Conservation (phyloP, 1,140 invertebrate species). For the Polypedilum vanderplanki region DNA sequence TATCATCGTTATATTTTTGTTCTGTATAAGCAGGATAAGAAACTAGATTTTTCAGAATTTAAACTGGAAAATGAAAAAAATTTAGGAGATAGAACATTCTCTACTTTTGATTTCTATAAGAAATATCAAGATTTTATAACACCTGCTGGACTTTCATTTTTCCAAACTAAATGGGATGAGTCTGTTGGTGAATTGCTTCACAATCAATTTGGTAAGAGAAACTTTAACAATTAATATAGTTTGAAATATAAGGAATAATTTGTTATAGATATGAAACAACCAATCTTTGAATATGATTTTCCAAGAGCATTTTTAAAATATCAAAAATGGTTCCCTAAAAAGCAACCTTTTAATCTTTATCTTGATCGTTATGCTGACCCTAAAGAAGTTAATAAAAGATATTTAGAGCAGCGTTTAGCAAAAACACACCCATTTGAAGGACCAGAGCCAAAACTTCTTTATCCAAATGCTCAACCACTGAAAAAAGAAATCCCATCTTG, state of each 20-base stretch:
- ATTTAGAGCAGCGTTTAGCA: slow-evolving; percentile 71
- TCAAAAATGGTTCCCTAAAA: slow-evolving; percentile 76
- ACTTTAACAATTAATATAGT: too few relatives aligned
- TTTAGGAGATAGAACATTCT: slow-evolving; percentile 70
- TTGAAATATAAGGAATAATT: neutral
- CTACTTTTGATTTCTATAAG: slow-evolving; percentile 80
- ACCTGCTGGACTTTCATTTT: slow-evolving; percentile 87
- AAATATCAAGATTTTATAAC: slow-evolving; percentile 76
- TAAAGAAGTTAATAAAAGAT: slow-evolving; percentile 80
- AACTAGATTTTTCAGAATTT: slow-evolving; percentile 56
- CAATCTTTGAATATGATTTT: slow-evolving; percentile 85
- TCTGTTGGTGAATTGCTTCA: slow-evolving; percentile 76
- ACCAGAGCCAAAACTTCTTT: slow-evolving; percentile 56
- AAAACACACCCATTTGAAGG: slow-evolving; percentile 73
- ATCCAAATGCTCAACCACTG: slow-evolving; percentile 65
- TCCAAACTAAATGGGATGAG: slow-evolving; percentile 84
- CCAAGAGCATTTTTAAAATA: slow-evolving; percentile 60
- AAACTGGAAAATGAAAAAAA: slow-evolving; percentile 42
- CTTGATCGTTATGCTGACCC: slow-evolving; percentile 85
- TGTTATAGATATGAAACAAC: slow-evolving; percentile 52
- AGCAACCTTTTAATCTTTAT: slow-evolving; percentile 79
- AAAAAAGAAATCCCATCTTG: slow-evolving; percentile 60
- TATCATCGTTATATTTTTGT: slow-evolving; percentile 90
- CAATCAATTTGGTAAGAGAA: slow-evolving; percentile 57
- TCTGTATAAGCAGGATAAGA: slow-evolving; percentile 79